phyloP scores from a whole-genome alignment of 2,888 invertebrate genomes.

The Parasteatoda lunata region DNA sequence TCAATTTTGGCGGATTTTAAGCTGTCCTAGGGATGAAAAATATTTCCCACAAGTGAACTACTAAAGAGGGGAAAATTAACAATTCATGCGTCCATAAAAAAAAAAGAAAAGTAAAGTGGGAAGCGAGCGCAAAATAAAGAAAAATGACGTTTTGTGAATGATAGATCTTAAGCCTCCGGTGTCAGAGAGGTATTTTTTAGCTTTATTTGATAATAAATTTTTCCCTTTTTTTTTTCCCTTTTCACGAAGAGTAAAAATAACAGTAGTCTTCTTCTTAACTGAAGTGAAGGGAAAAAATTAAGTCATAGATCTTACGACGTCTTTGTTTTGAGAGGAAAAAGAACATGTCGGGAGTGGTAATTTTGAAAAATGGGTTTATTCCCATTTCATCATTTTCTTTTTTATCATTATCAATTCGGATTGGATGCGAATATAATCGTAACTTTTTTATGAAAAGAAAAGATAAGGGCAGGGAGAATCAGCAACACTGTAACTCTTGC shows the following conservation, averaged over 20 bases:
- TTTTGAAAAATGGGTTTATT: background rate
- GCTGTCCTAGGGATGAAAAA: slow-evolving; percentile 45
- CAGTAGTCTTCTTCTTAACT: background rate
- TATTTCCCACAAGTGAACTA: slow-evolving; percentile 2
- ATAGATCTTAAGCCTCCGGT: slow-evolving; percentile 45
- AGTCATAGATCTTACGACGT: background rate
- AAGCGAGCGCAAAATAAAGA: slow-evolving; percentile 49
- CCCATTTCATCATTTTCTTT: background rate
- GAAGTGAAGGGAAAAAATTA: background rate
- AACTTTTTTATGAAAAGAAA: background rate
- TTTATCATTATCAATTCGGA: background rate
- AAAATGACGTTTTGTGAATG: slow-evolving; percentile 54
- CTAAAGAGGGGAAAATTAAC: slow-evolving; percentile 65
- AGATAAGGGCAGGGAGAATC: background rate
- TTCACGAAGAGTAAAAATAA: background rate
- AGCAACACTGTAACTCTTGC: background rate
- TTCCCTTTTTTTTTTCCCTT: background rate
- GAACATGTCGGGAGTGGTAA: background rate
- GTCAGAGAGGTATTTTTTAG: slow-evolving; percentile 46
- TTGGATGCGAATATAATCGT: background rate
- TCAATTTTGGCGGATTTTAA: slow-evolving; percentile 49
- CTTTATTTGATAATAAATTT: background rate
- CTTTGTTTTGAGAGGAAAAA: background rate
- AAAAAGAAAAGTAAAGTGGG: slow-evolving; percentile 3
- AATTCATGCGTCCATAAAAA: slow-evolving; percentile 57